Evolutionary conservation across 2,797 vertebrate species (phyloP).

Genomic region (Sebastes melanostomus): DNA sequence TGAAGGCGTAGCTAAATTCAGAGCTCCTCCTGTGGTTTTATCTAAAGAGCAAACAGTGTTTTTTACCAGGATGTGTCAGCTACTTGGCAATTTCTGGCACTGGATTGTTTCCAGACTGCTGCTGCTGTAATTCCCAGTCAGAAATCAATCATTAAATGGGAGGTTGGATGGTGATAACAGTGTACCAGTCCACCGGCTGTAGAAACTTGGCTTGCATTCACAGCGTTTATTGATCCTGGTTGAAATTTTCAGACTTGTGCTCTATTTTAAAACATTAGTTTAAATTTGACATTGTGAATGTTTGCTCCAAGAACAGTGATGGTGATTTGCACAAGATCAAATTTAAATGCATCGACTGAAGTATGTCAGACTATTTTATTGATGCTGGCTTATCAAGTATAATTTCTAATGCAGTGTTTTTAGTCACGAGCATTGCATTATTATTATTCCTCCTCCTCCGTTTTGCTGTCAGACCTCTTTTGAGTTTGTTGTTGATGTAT

Average conservation of each 20-base stretch:
- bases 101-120: slow-evolving; percentile 6
- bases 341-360: background rate
- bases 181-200: background rate
- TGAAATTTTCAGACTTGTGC: background rate
- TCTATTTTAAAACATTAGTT: background rate
- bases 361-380: background rate
- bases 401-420: slow-evolving; percentile 24
- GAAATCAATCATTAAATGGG: slow-evolving; percentile 52
- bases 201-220: background rate
- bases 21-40: background rate
- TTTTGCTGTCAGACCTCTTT: background rate
- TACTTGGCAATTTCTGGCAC: background rate
- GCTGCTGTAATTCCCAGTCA: slow-evolving; percentile 36
- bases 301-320: background rate
- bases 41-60: background rate
- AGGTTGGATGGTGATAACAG: background rate
- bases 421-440: background rate
- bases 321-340: slow-evolving; percentile 5
- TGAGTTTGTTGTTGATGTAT: slow-evolving; percentile 10
- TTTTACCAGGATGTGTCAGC: background rate
- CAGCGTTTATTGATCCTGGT: background rate
- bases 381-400: slow-evolving; percentile 5
- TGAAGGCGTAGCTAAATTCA: background rate
- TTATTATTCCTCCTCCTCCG: background rate
- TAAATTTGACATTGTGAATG: background rate